A percentile compares a stretch with the other conserved stretches of the same genome.
Evolutionary conservation across 64 coral and sea anemone species (phyloP).

Genomic region (Trachythela sp.): DNA sequence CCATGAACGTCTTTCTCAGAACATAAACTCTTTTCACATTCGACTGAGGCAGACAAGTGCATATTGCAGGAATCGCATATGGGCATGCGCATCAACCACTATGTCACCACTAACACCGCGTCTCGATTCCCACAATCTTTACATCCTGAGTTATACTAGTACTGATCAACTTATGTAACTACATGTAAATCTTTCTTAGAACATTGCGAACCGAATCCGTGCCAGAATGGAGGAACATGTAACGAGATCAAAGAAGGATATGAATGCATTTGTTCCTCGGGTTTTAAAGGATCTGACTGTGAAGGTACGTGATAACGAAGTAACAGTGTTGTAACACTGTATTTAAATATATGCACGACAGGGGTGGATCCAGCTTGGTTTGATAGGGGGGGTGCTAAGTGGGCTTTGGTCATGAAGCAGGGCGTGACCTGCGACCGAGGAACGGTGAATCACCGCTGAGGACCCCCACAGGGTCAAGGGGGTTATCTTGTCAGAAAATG

Average conservation of each 20-base stretch:
- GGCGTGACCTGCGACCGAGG: too few relatives aligned
- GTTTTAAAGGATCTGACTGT: conserved; percentile 85
- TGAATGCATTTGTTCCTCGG: conserved; percentile 78
- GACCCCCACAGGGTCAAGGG: too few relatives aligned
- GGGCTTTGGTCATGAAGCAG: too few relatives aligned
- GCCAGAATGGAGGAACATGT: conserved; percentile 91
- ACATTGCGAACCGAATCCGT: conserved; percentile 73
- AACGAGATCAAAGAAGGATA: conserved; percentile 85
- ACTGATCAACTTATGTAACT: background rate
- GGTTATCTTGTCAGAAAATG: too few relatives aligned
- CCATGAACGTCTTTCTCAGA: background rate
- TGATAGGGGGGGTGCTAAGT: too few relatives aligned
- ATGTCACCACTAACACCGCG: too few relatives aligned
- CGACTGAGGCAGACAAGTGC: too few relatives aligned
- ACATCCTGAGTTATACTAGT: too few relatives aligned
- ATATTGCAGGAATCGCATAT: too few relatives aligned
- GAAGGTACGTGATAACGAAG: conserved; percentile 74
- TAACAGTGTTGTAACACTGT: background rate
- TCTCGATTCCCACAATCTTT: too few relatives aligned
- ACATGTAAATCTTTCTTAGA: background rate
- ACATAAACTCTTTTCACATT: background rate
- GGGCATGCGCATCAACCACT: too few relatives aligned
- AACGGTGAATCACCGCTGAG: too few relatives aligned
- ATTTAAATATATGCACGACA: background rate
- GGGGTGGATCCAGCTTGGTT: background rate